Evolutionary conservation across 2,888 invertebrate species (phyloP), one percentile per base, ranked within the genome.

Genomic region (Shargacucullia verbasci): DNA sequence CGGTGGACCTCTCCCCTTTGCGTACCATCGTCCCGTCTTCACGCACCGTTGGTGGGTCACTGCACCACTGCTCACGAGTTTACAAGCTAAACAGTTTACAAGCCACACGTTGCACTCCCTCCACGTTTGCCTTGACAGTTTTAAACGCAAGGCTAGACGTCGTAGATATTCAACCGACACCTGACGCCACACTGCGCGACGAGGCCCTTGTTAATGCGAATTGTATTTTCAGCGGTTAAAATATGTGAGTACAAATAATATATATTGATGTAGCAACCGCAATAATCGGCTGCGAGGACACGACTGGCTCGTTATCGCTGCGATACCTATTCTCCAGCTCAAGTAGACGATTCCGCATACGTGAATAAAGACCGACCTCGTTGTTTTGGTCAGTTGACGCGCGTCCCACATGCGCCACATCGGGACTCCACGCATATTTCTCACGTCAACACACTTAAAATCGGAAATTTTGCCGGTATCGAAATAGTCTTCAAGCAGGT

Each of bases 271-370:
- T 84, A 84, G 84, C 91, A 89, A 91, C 93, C 93, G 92, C 88
- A 88, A 92, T 92, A 90, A 92, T 87, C 92, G 91, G 80, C 85
- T 81, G 92, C 90, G 88, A 86, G 88, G 86, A 89, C 87, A 84
- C 89, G 90, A 93, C 93, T 93, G 92, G 86, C 89, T 83, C 82
- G 88, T 91, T 93, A 92, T 92, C 91, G 88, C 81, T 68, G 78
- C 87, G 83, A 88, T 88, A 89, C 89, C 89, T 90, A 88, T 90
- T 88, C 87, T 90, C 88, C 86, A 87, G 86, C 75, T 79, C 73
- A 80, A 86, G 85, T 84, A 83, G 84, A 85, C 81, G 82, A 87
- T 82, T 84, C 85, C 83, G 83, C 81, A 82, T 84, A 83, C 83
- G 86, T 85, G 88, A 88, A 87, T 87, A 86, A 76, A 84, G 82